phyloP scores from a whole-genome alignment of 2,888 invertebrate species.

The Pherbina coryleti region DNA sequence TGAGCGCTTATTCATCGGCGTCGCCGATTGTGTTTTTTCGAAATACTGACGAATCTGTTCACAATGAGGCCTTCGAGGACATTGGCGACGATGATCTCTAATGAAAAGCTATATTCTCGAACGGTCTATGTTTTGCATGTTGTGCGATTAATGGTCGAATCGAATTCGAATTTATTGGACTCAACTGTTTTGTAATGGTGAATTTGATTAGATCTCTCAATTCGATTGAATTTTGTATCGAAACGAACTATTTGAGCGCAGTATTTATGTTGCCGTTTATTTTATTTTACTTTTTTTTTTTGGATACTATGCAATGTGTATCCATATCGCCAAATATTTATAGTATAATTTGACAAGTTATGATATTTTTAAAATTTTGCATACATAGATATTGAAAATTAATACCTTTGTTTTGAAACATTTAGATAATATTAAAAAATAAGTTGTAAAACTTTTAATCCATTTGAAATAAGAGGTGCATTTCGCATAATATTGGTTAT shows the following conservation, averaged over 20 bases:
- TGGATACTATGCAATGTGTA: neutral
- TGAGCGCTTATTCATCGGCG: slow-evolving; percentile 66
- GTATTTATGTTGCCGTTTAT: slow-evolving; percentile 5
- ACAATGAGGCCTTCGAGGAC: slow-evolving; percentile 94
- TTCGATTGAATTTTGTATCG: neutral
- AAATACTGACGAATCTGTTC: slow-evolving; percentile 79
- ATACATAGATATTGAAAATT: slow-evolving; percentile 1
- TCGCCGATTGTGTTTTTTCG: slow-evolving; percentile 74
- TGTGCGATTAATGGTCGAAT: neutral
- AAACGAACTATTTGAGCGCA: too few species aligned
- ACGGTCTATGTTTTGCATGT: neutral
- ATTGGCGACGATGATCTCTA: slow-evolving; percentile 95
- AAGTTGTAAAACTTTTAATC: slow-evolving; percentile 8
- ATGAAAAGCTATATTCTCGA: slow-evolving; percentile 47
- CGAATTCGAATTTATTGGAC: too few species aligned
- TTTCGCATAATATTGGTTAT: slow-evolving; percentile 13
- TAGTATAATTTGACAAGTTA: slow-evolving; percentile 4
- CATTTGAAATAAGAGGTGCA: neutral
- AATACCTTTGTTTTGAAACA: neutral
- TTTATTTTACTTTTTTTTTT: too few species aligned
- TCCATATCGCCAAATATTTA: slow-evolving; percentile 26
- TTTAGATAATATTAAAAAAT: slow-evolving; percentile 14
- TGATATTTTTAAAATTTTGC: neutral
- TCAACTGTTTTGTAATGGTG: neutral
- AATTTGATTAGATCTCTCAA: neutral